Evolutionary conservation across 64 coral and sea anemone genomes (phyloP), one percentile per base, ranked within the genome.

Genomic region (Astreopora myriophthalma): DNA sequence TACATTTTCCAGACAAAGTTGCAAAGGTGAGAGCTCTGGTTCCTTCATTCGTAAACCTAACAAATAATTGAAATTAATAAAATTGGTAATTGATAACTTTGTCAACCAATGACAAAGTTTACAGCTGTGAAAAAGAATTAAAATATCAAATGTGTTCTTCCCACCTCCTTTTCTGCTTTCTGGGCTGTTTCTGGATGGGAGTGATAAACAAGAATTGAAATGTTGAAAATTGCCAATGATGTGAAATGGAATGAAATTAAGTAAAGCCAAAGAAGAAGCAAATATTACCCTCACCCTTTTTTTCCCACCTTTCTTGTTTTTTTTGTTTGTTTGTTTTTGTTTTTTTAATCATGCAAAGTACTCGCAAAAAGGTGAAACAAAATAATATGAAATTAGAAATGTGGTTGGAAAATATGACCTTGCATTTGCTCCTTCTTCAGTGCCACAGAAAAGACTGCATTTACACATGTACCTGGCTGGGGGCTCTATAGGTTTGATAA

Each of bases 1-100:
- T 27, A 98, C 73, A 85, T 98, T 95, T 90, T 95, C 93, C 38
- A 98, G 36, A 38, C 96, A 98, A 8, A 98, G 90, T 33, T 93
- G 89, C 33, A 98, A 48, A 24, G 96, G 75, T 58, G 96, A 74
- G 13, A 91, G 90, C 25, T 92, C 90, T 60, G 66, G 27, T 90
- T 84, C 73, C 77, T 73, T 17, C n/a, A n/a, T n/a, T 57, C 70
- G 48, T 80, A 40, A 57, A 73, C 90, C 92, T 71, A 4, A 26
- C 79, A 67, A 14, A 25, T n/a, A n/a, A n/a, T n/a, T n/a, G n/a
- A n/a, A n/a, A n/a, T n/a, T n/a, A n/a, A n/a, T n/a, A n/a, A n/a
- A n/a, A n/a, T n/a, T n/a, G n/a, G n/a, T n/a, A n/a, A n/a, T n/a
- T n/a, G n/a, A n/a, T n/a, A n/a, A n/a, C n/a, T n/a, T n/a, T n/a